phyloP scores from a whole-genome alignment of 2,888 invertebrate species.

The Microctonus aethiopoides region DNA sequence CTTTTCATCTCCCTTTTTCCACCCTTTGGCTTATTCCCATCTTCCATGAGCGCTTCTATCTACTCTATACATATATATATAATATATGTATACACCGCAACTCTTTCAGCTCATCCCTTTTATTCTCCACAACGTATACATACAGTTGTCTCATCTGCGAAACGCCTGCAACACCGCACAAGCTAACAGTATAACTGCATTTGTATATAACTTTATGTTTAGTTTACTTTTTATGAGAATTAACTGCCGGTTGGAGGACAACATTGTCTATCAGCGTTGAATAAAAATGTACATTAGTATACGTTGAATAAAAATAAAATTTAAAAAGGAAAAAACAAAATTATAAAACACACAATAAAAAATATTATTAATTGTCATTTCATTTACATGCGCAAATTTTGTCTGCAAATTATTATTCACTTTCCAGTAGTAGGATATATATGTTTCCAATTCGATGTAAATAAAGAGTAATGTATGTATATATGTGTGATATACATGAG shows the following conservation, averaged over 20 bases:
- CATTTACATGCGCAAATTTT: not conserved
- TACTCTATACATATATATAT: constrained; percentile 6
- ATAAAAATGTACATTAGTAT: constrained; percentile 11
- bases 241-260: constrained; percentile 39
- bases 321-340: not conserved
- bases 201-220: constrained; percentile 55
- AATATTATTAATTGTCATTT: not conserved
- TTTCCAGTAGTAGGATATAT: constrained; percentile 5
- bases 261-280: constrained; percentile 19
- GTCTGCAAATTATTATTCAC: not conserved
- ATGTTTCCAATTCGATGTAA: constrained; percentile 18
- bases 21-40: constrained; percentile 1
- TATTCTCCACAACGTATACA: constrained; percentile 1
- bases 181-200: constrained; percentile 45
- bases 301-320: not conserved
- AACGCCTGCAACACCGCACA: constrained; percentile 24
- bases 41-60: constrained; percentile 6
- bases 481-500: not conserved
- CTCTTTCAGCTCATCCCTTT: constrained; percentile 25
- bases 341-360: constrained; percentile 1
- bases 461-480: constrained; percentile 19
- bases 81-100: constrained; percentile 8
- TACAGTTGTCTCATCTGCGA: constrained; percentile 34
- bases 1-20: constrained; percentile 15
- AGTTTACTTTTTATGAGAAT: constrained; percentile 52